Evolutionary conservation across 2,113 vertebrate species (phyloP), one percentile per base, ranked within the genome.

Genomic region (Percina caprodes): DNA sequence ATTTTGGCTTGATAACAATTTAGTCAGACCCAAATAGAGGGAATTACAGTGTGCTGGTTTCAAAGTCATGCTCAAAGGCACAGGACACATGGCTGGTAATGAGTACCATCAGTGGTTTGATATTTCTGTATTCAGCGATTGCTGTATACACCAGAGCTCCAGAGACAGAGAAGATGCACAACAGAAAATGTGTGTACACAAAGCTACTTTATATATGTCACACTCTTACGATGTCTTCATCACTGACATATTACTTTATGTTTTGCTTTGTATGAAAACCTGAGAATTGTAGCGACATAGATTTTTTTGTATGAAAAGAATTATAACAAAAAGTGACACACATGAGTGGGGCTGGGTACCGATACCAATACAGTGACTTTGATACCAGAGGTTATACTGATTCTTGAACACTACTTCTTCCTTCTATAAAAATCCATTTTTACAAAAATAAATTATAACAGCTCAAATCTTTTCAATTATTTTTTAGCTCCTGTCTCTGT

Each of bases 31-130:
- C n/a, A n/a, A 18, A 30, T 7, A 13, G 15, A 35, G 9, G 52
- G 65, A 79, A 68, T 69, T 45, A 73, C 21, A 49, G 42, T 49
- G 52, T 48, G 51, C 51, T 18, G 23, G 18, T 30, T 55, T 62
- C 79, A 80, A 69, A 60, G 83, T 66, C 80, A 51, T 6, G 26
- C n/a, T 80, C 68, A 74, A 81, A 74, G 84, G 13, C 33, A 23
- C 39, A 33, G 51, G 58, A 82, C 16, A 21, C 51, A n/a, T 2
- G 1, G 26, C 58, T 19, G 16, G 14, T 71, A 35, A 71, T 71
- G 73, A 62, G 14, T 45, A 5, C 16, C 23, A 30, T 12, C 23
- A 2, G 33, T 65, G 54, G 35, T 39, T 79, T 42, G 51, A n/a
- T 55, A n/a, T 71, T 54, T 70, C 59, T 60, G 51, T 30, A 35